These are phyloP conservation scores for Stigmatopora argus DNA, from an alignment of 2,113 vertebrate genomes.

Conservation along the genomic window DNA sequence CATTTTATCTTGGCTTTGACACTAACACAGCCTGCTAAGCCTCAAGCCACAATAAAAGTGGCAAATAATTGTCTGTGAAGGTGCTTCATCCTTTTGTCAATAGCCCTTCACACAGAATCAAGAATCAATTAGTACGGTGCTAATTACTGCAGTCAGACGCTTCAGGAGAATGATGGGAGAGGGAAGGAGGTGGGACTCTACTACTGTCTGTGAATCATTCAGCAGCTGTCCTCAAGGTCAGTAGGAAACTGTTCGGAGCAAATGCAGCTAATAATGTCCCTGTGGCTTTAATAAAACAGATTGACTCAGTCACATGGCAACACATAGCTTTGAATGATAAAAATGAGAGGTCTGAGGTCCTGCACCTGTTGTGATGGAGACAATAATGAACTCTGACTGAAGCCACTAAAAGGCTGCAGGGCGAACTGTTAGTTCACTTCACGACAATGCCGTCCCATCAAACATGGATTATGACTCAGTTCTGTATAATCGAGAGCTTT, in stretches of 20 bases:
- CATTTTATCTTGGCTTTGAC: slow-evolving; percentile 1
- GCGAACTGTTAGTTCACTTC: slow-evolving; percentile 25
- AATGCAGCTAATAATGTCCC: slow-evolving; percentile 19
- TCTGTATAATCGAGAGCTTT: slow-evolving; percentile 11
- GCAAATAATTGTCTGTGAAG: slow-evolving; percentile 22
- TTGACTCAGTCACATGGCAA: not conserved
- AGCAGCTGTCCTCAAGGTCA: slow-evolving; percentile 36
- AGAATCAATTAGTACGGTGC: slow-evolving; percentile 34
- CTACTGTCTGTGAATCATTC: slow-evolving; percentile 37
- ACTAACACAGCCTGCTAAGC: slow-evolving; percentile 30
- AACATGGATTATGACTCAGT: slow-evolving; percentile 28
- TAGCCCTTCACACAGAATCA: slow-evolving; percentile 19
- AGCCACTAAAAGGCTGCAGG: slow-evolving; percentile 11
- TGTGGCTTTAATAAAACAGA: slow-evolving; percentile 9
- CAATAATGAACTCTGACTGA: slow-evolving; percentile 31
- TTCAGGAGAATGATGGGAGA: not conserved
- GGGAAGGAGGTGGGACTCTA: slow-evolving; percentile 3
- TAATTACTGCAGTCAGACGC: slow-evolving; percentile 40
- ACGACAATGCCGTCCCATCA: slow-evolving; percentile 27
- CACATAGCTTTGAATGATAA: slow-evolving; percentile 8
- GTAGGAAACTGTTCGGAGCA: not conserved
- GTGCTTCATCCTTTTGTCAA: slow-evolving; percentile 28
- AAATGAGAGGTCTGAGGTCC: not conserved
- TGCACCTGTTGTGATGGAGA: slow-evolving; percentile 8
- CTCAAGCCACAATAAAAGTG: slow-evolving; percentile 19